phyloP scores from a whole-genome alignment of 2,888 invertebrate species.

The Monoplex corrugatus region DNA sequence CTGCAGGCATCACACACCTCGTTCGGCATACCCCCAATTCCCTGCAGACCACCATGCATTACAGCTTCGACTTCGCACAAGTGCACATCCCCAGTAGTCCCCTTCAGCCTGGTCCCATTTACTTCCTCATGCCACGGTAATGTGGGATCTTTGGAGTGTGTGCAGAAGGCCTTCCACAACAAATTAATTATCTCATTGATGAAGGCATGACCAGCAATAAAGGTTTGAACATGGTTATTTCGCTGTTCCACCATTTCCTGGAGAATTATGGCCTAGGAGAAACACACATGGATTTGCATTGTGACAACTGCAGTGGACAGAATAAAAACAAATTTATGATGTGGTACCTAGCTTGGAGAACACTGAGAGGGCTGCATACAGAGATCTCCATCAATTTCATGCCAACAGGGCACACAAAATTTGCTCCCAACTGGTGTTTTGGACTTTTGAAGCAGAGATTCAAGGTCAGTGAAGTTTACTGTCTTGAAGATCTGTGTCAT shows the following conservation, averaged over 20 bases:
- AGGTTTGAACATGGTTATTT: constrained; percentile 51
- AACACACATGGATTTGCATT: constrained; percentile 26
- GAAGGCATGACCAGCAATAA: constrained; percentile 55
- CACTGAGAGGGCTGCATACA: too few relatives aligned
- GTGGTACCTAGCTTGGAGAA: too few relatives aligned
- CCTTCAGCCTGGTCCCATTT: constrained; percentile 64
- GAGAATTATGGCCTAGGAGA: constrained; percentile 50
- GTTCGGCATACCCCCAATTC: background rate
- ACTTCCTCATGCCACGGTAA: constrained; percentile 63
- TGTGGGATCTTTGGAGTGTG: constrained; percentile 64
- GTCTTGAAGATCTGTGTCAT: too few relatives aligned
- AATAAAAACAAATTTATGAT: too few relatives aligned
- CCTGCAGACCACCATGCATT: constrained; percentile 42
- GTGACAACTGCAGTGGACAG: constrained; percentile 43
- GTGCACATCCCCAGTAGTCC: constrained; percentile 60
- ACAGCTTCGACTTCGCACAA: constrained; percentile 62
- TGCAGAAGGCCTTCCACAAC: constrained; percentile 52
- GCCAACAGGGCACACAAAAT: too few relatives aligned
- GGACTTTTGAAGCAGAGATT: too few relatives aligned
- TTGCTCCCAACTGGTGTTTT: too few relatives aligned
- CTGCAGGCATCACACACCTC: too few relatives aligned
- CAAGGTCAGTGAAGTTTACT: too few relatives aligned
- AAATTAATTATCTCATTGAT: constrained; percentile 62
- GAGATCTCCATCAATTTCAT: too few relatives aligned
- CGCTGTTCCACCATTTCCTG: constrained; percentile 50